These are phyloP conservation scores for Nothobranchius kuhntae DNA, from an alignment of 2,113 vertebrate genomes.

Conservation along the genomic window DNA sequence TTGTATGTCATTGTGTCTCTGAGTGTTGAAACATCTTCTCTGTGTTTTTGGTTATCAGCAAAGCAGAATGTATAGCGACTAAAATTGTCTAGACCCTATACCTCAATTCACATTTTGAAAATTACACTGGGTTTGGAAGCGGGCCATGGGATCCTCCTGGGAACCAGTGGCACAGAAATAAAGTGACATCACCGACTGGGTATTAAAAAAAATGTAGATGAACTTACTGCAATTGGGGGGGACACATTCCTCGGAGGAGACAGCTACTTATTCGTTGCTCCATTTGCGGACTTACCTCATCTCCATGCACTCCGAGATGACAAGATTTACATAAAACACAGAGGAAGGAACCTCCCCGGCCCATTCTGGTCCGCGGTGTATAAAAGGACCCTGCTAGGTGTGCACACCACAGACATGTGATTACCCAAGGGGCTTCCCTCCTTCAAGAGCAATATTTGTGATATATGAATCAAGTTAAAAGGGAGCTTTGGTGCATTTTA, in stretches of 20 bases:
- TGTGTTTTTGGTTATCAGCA: slow-evolving; percentile 43
- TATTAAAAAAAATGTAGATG: slow-evolving; percentile 77
- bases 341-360: slow-evolving; percentile 63
- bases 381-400: slow-evolving; percentile 52
- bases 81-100: slow-evolving; percentile 64
- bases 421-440: slow-evolving; percentile 69
- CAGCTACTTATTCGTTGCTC: slow-evolving; percentile 75
- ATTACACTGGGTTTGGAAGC: slow-evolving; percentile 73
- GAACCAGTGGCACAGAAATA: slow-evolving; percentile 78
- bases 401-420: slow-evolving; percentile 59
- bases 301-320: slow-evolving; percentile 65
- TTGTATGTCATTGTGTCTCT: slow-evolving; percentile 31
- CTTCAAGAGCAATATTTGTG: slow-evolving; percentile 68
- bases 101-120: slow-evolving; percentile 75
- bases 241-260: slow-evolving; percentile 74
- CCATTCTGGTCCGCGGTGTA: slow-evolving; percentile 39
- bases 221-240: slow-evolving; percentile 69
- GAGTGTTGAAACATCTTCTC: slow-evolving; percentile 26
- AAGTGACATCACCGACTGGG: slow-evolving; percentile 78
- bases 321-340: slow-evolving; percentile 77
- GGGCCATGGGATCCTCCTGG: slow-evolving; percentile 71
- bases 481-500: slow-evolving; percentile 60
- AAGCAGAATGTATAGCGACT: slow-evolving; percentile 51
- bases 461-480: slow-evolving; percentile 67
- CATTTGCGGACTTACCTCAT: slow-evolving; percentile 73